Evolutionary conservation across 37 sponge, comb jelly and placozoan genomes (phyloP).

Genomic region (Hexactinellida sp.): DNA sequence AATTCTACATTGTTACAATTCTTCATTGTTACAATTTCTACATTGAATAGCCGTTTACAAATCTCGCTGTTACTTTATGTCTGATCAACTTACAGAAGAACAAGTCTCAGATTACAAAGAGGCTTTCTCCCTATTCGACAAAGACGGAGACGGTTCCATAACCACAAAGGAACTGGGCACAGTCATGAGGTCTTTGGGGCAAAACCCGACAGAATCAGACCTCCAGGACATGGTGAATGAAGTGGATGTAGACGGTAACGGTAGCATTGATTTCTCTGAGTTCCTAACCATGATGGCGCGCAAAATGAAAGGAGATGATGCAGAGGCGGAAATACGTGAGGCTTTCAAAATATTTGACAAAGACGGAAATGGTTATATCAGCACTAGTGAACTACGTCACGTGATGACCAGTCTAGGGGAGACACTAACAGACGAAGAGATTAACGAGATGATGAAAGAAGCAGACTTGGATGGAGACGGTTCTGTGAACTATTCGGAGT

Average conservation of each 20-base stretch:
- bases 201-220: slow-evolving; percentile 98
- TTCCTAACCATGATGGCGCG: slow-evolving; percentile 99
- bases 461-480: neutral
- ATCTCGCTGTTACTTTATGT: neutral
- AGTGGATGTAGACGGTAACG: slow-evolving; percentile 96
- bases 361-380: slow-evolving; percentile 98
- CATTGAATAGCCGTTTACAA: neutral
- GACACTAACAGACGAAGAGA: slow-evolving; percentile 97
- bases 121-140: slow-evolving; percentile 98
- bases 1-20: too few relatives aligned
- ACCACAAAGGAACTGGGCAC: slow-evolving; percentile 97
- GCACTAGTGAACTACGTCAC: slow-evolving; percentile 92
- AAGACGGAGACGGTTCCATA: slow-evolving; percentile 99
- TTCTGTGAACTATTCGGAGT: slow-evolving; percentile 25
- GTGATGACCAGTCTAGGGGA: slow-evolving; percentile 99
- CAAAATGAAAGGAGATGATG: slow-evolving; percentile 96
- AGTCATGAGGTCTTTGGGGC: slow-evolving; percentile 97
- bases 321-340: slow-evolving; percentile 92
- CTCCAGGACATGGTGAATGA: too few relatives aligned
- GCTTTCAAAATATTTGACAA: slow-evolving; percentile 98
- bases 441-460: slow-evolving; percentile 30
- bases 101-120: slow-evolving; percentile 99
- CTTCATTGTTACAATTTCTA: too few relatives aligned
- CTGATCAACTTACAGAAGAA: slow-evolving; percentile 72
- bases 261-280: slow-evolving; percentile 97